Evolutionary conservation across 1,140 invertebrate genomes (phyloP).

Genomic region (Chrysopa pallens): DNA sequence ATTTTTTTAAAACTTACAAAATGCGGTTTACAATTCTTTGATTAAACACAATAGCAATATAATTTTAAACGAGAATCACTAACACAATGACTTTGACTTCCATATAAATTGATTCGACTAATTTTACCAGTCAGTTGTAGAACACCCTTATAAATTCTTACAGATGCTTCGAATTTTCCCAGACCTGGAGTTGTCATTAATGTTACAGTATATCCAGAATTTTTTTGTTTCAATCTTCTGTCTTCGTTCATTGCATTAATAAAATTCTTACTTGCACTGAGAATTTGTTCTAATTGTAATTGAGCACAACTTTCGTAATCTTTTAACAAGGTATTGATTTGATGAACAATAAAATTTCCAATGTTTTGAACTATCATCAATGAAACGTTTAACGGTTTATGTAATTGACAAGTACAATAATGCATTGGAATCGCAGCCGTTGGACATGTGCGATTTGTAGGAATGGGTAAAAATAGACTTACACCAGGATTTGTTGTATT

Average conservation of each 20-base stretch:
- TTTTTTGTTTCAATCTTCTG: conserved; percentile 22
- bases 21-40: too few relatives aligned
- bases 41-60: conserved; percentile 56
- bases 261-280: conserved; percentile 24
- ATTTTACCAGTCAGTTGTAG: conserved; percentile 37
- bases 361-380: conserved; percentile 24
- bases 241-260: conserved; percentile 22
- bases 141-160: conserved; percentile 22
- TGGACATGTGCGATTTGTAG: conserved; percentile 51
- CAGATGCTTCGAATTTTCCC: conserved; percentile 56
- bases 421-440: conserved; percentile 56
- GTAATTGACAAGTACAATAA: conserved; percentile 67
- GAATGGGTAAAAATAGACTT: conserved; percentile 56
- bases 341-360: conserved; percentile 32
- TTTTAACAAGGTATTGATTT: conserved; percentile 42
- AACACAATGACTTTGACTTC: conserved; percentile 58
- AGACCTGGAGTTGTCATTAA: conserved; percentile 45
- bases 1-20: too few relatives aligned
- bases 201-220: conserved; percentile 32
- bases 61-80: conserved; percentile 53
- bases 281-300: conserved; percentile 30
- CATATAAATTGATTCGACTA: conserved; percentile 64
- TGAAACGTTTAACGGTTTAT: conserved; percentile 27
- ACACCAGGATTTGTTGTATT: conserved; percentile 38
- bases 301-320: conserved; percentile 36